phyloP scores from a whole-genome alignment of 2,113 vertebrate species.

The Eidolon helvum region DNA sequence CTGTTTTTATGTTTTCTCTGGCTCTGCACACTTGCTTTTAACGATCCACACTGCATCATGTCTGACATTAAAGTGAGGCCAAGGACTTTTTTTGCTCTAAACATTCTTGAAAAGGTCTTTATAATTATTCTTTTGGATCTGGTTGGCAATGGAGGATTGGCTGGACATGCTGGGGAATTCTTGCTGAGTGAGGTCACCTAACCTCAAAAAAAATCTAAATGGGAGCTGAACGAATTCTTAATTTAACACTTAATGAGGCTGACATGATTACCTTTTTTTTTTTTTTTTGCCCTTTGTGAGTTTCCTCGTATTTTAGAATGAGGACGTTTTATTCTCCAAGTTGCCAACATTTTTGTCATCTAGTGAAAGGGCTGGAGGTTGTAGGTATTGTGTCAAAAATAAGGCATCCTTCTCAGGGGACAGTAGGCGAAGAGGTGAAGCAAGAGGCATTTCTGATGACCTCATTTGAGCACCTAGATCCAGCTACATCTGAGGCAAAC shows the following conservation, averaged over 20 bases:
- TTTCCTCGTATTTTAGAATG: background rate
- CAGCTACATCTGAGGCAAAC: background rate
- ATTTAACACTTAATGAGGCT: slow-evolving; percentile 27
- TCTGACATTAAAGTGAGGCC: background rate
- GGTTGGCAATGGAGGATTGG: background rate
- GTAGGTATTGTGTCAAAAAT: background rate
- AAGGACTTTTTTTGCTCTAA: background rate
- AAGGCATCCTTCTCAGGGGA: background rate
- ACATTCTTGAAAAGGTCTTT: background rate
- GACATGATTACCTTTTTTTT: background rate
- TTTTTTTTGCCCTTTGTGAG: background rate
- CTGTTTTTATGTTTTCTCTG: background rate
- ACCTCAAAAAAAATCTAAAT: background rate
- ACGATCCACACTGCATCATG: background rate
- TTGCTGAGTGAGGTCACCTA: slow-evolving; percentile 32
- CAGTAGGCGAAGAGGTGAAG: background rate
- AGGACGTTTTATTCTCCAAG: background rate
- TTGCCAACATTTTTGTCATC: background rate
- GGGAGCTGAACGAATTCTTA: background rate
- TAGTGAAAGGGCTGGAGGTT: background rate
- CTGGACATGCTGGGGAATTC: background rate
- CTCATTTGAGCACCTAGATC: background rate
- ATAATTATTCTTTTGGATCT: background rate
- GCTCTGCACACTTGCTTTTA: background rate
- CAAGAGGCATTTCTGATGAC: background rate